Evolutionary conservation across 2,888 invertebrate species (phyloP).

Genomic region (Lamproptera curius): DNA sequence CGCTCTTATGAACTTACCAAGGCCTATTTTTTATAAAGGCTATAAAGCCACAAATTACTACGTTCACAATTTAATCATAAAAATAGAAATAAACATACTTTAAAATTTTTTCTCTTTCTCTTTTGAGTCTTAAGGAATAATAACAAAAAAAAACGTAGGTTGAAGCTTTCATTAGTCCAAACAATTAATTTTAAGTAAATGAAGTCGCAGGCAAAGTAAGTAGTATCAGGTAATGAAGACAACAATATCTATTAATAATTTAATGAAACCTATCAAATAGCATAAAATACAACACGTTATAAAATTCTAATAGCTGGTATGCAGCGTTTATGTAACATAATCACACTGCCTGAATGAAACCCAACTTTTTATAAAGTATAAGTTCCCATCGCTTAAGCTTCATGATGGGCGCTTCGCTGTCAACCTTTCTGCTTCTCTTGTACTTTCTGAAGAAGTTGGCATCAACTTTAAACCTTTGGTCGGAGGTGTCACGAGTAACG

Average conservation of each 20-base stretch:
- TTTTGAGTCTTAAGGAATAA: no score
- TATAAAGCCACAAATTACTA: no score
- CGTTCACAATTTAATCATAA: no score
- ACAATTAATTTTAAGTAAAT: no score
- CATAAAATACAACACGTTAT: conserved; percentile 24
- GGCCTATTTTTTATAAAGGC: no score
- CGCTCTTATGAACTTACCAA: no score
- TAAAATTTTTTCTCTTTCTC: no score
- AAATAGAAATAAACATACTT: no score
- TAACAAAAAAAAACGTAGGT: no score
- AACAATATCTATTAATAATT: no score
- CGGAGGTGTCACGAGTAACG: conserved; percentile 45
- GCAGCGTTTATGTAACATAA: conserved; percentile 15
- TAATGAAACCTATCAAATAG: conserved; percentile 24
- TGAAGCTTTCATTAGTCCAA: no score
- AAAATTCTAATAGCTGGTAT: conserved; percentile 11
- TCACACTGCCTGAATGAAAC: conserved; percentile 63
- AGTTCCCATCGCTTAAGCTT: conserved; percentile 69
- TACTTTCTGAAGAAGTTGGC: conserved; percentile 63
- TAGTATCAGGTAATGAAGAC: not conserved
- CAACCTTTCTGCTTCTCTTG: conserved; percentile 54
- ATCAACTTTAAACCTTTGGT: conserved; percentile 63
- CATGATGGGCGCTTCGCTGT: conserved; percentile 55
- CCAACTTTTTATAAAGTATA: conserved; percentile 65
- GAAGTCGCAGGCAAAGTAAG: no score